A percentile compares a stretch with the other conserved stretches of the same genome.
Conservation (phyloP, 2,113 vertebrate species). For the Sinocyclocheilus maitianheensis region DNA sequence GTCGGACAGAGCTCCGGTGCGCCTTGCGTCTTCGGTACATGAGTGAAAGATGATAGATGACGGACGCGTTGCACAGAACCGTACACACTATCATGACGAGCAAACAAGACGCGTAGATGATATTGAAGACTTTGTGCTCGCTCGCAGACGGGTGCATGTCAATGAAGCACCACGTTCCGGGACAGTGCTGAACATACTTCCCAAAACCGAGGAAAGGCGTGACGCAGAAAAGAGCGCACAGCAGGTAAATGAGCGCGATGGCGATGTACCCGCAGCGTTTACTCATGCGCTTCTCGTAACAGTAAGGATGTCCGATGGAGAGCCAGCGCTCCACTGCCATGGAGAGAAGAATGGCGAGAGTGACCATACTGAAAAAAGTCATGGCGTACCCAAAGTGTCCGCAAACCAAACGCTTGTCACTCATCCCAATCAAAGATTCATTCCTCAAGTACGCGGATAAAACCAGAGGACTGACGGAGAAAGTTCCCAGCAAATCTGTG, state of each 20-base stretch:
- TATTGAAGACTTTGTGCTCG: constrained; percentile 63
- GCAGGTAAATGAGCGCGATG: constrained; percentile 68
- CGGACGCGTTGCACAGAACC: constrained; percentile 80
- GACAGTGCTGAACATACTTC: constrained; percentile 76
- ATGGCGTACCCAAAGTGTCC: constrained; percentile 77
- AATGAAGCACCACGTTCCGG: constrained; percentile 88
- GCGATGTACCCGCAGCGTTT: constrained; percentile 66
- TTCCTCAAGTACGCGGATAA: constrained; percentile 72
- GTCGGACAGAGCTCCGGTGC: constrained; percentile 36
- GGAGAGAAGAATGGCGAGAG: constrained; percentile 76
- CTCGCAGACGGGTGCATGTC: constrained; percentile 45
- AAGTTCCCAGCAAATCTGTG: constrained; percentile 79
- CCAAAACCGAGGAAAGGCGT: constrained; percentile 72
- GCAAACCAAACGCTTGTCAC: constrained; percentile 50
- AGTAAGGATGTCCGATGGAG: constrained; percentile 80
- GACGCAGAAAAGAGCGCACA: constrained; percentile 73
- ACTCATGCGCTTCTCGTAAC: constrained; percentile 76
- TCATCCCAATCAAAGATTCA: constrained; percentile 55
- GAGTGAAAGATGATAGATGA: constrained; percentile 71
- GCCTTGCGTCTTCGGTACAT: constrained; percentile 73
- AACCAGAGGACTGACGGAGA: constrained; percentile 78
- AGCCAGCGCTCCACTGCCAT: constrained; percentile 87
- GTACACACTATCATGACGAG: constrained; percentile 78
- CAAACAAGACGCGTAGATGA: constrained; percentile 78
- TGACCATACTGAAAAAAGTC: constrained; percentile 79